These are phyloP conservation scores for Luehdorfia chinensis DNA, from an alignment of 1,140 invertebrate genomes.

Conservation along the genomic window DNA sequence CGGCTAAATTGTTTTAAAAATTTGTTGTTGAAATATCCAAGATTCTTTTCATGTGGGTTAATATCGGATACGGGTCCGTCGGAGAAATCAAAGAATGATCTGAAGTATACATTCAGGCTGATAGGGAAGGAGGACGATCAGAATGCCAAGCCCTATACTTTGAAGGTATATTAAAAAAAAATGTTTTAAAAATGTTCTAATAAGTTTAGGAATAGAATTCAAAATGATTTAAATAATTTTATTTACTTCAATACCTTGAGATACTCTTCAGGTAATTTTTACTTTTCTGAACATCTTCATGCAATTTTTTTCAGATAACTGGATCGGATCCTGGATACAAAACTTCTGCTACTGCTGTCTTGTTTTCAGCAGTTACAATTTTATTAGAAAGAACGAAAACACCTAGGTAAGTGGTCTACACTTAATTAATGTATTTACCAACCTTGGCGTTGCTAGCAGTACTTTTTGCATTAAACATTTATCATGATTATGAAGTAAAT, in stretches of 20 bases:
- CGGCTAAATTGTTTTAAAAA: constrained; percentile 77
- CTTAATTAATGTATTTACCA: not conserved
- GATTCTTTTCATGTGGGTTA: constrained; percentile 84
- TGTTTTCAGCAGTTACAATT: constrained; percentile 85
- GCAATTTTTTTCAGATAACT: constrained; percentile 77
- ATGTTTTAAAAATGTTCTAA: too few relatives aligned
- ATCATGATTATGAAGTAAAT: too few relatives aligned
- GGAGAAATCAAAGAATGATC: constrained; percentile 79
- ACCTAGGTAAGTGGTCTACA: constrained; percentile 69
- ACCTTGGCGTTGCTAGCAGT: too few relatives aligned
- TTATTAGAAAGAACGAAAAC: constrained; percentile 86
- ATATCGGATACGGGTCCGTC: constrained; percentile 83
- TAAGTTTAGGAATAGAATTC: too few relatives aligned
- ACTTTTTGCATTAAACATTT: too few relatives aligned
- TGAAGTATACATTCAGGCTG: constrained; percentile 82
- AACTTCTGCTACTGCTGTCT: constrained; percentile 82
- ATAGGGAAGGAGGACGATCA: constrained; percentile 86
- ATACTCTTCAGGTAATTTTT: too few relatives aligned
- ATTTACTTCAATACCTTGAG: too few relatives aligned
- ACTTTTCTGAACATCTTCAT: too few relatives aligned
- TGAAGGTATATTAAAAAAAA: constrained; percentile 19
- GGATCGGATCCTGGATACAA: constrained; percentile 85
- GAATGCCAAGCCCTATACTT: constrained; percentile 74
- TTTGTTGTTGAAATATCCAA: constrained; percentile 81
- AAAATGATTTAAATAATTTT: too few relatives aligned